Percentiles rank a stretch among this genome's conserved stretches.
These are phyloP conservation scores for Scaptodrosophila lebanonensis DNA, from an alignment of 1,140 invertebrate species.

Conservation along the genomic window DNA sequence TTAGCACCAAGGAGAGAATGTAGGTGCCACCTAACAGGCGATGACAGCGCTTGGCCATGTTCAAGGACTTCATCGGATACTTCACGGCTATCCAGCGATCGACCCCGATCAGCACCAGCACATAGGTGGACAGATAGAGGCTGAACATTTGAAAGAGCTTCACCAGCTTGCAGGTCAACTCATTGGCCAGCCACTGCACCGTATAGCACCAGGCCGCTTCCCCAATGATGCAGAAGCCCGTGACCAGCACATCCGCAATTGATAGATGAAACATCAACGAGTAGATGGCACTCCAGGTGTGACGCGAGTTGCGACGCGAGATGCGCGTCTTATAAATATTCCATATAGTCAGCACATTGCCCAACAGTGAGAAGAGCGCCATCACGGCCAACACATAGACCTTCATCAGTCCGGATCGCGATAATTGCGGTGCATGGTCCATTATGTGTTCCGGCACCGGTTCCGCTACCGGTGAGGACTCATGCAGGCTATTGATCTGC, in stretches of 20 bases:
- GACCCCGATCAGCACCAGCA: constrained; percentile 88
- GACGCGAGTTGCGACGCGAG: constrained; percentile 78
- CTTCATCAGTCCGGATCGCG: constrained; percentile 80
- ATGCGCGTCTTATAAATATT: constrained; percentile 82
- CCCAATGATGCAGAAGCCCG: constrained; percentile 87
- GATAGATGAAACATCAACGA: constrained; percentile 86
- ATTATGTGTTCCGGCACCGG: constrained; percentile 66
- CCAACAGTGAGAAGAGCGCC: constrained; percentile 84
- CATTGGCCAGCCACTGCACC: constrained; percentile 88
- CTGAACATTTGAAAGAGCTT: constrained; percentile 90
- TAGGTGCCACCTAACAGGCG: constrained; percentile 83
- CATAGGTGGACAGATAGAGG: constrained; percentile 89
- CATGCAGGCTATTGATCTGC: constrained; percentile 47
- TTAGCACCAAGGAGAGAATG: constrained; percentile 84
- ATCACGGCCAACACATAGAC: constrained; percentile 83
- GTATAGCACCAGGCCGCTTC: constrained; percentile 89
- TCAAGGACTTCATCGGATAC: constrained; percentile 86
- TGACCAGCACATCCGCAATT: constrained; percentile 87
- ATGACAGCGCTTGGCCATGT: constrained; percentile 82
- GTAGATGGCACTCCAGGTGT: constrained; percentile 85
- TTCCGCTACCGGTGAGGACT: constrained; percentile 42
- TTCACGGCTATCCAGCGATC: constrained; percentile 89
- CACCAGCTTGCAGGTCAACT: constrained; percentile 86
- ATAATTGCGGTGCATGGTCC: constrained; percentile 82
- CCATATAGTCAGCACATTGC: constrained; percentile 86